A percentile compares a stretch with the other conserved stretches of the same genome.
Conservation (phyloP, 1,140 invertebrate species). For the Panonychus citri region DNA sequence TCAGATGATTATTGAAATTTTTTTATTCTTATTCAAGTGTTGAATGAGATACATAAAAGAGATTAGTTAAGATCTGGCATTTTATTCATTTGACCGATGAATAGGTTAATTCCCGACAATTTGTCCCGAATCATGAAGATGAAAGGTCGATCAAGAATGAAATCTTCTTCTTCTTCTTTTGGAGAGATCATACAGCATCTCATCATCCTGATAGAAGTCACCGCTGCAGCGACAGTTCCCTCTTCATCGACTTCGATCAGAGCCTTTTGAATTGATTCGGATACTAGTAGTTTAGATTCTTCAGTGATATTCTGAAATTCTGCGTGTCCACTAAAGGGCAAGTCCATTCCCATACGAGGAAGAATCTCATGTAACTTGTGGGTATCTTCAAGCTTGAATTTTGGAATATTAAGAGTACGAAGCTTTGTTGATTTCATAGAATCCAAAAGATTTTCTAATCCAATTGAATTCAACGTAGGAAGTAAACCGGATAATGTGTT, state of each 20-base stretch:
- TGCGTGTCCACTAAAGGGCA: constrained; percentile 32
- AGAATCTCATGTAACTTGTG: constrained; percentile 35
- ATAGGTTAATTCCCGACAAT: constrained; percentile 31
- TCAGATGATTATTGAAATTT: too few species aligned
- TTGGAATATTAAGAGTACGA: constrained; percentile 35
- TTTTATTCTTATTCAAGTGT: too few species aligned
- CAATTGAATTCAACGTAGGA: too few species aligned
- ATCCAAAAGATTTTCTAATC: too few species aligned
- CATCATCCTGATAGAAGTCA: constrained; percentile 10
- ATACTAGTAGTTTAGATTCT: constrained; percentile 10
- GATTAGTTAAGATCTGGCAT: too few species aligned
- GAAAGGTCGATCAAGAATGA: constrained; percentile 45
- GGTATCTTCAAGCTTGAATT: constrained; percentile 46
- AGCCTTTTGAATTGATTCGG: constrained; percentile 14
- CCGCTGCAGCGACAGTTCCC: constrained; percentile 25
- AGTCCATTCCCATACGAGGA: constrained; percentile 36
- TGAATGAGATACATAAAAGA: too few species aligned
- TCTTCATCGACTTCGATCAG: constrained; percentile 25
- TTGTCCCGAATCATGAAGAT: constrained; percentile 41
- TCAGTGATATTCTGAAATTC: constrained; percentile 36
- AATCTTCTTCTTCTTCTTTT: constrained; percentile 18
- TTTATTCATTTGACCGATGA: constrained; percentile 28
- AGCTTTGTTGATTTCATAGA: too few species aligned
- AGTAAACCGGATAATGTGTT: not conserved
- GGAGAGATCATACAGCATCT: too few species aligned